Evolutionary conservation across 2,888 invertebrate species (phyloP), one percentile per base, ranked within the genome.

Genomic region (Dioctria linearis): DNA sequence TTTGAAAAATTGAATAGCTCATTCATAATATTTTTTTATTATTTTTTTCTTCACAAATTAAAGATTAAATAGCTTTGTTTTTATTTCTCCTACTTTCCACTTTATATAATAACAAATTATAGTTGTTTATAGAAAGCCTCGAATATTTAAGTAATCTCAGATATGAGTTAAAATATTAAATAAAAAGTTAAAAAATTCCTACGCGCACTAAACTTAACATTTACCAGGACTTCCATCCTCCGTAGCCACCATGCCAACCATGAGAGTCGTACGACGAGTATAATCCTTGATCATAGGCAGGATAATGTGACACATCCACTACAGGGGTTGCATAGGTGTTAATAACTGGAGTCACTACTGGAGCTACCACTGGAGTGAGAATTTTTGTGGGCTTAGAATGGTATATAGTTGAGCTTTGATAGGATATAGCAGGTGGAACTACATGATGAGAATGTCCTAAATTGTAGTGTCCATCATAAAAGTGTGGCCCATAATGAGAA

Each of bases 351-450:
- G 66, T 43, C 11, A 66, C 66, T 3, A 42, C 37, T 4, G 51
- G 51, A 2, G 51, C 40, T 71, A 71, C 54, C 25, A 42, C 51
- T 4, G 51, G 51, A 2, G 51, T 39, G 5, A 71, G n/a, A 51
- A 71, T 37, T 40, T 51, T 51, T 11, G 69, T 69, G 9, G 71
- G 71, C 40, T 71, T 71, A 37, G 71, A 54, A 13, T 71, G 71
- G 51, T 71, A 71, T 5, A 91, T 90, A 13, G 90, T 85, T 4
- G 90, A 88, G 67, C 90, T 90, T 83, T 91, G 91, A 82, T 90
- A 91, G 4, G 91, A 91, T 0, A 86, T 84, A 3, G 84, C 85
- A 0, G 84, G 85, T 51, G 85, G 86, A 63, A 54, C 3, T 3
- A 54, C 39, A 40, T 71, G 71, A 39, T 71, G 71, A 11, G 51